Evolutionary conservation across 1,140 invertebrate genomes (phyloP).

Genomic region (Neodiprion pinetum): DNA sequence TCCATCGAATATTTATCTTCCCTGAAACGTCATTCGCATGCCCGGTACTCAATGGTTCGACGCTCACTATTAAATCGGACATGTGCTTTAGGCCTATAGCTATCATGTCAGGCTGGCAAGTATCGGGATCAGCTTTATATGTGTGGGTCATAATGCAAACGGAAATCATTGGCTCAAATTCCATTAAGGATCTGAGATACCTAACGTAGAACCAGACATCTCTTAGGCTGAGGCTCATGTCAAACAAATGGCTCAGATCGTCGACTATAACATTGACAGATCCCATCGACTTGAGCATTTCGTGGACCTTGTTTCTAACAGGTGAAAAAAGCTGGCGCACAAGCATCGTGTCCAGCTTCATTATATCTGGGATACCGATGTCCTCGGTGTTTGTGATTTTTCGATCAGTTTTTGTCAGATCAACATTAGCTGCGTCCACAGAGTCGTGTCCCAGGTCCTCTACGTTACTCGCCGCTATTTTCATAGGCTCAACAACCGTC

Average conservation of each 20-base stretch:
- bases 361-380: slow-evolving; percentile 36
- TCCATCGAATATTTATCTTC: slow-evolving; percentile 64
- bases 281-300: slow-evolving; percentile 39
- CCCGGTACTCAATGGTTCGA: slow-evolving; percentile 71
- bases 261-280: slow-evolving; percentile 69
- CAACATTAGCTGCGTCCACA: slow-evolving; percentile 36
- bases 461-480: slow-evolving; percentile 57
- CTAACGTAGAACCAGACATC: slow-evolving; percentile 65
- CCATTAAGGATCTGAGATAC: slow-evolving; percentile 55
- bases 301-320: slow-evolving; percentile 43
- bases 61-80: slow-evolving; percentile 67
- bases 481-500: slow-evolving; percentile 65
- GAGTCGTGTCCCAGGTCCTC: slow-evolving; percentile 47
- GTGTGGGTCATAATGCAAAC: slow-evolving; percentile 63
- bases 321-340: slow-evolving; percentile 47
- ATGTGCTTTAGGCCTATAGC: slow-evolving; percentile 67
- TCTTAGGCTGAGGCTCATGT: slow-evolving; percentile 64
- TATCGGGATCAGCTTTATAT: slow-evolving; percentile 62
- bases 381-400: slow-evolving; percentile 29
- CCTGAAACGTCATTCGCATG: slow-evolving; percentile 73
- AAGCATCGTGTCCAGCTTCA: slow-evolving; percentile 48
- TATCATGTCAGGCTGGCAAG: slow-evolving; percentile 55
- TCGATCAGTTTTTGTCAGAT: slow-evolving; percentile 45
- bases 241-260: slow-evolving; percentile 73
- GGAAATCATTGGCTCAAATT: slow-evolving; percentile 47